Conservation (phyloP, 2,888 invertebrate genomes). For the Cantharis rufa region DNA sequence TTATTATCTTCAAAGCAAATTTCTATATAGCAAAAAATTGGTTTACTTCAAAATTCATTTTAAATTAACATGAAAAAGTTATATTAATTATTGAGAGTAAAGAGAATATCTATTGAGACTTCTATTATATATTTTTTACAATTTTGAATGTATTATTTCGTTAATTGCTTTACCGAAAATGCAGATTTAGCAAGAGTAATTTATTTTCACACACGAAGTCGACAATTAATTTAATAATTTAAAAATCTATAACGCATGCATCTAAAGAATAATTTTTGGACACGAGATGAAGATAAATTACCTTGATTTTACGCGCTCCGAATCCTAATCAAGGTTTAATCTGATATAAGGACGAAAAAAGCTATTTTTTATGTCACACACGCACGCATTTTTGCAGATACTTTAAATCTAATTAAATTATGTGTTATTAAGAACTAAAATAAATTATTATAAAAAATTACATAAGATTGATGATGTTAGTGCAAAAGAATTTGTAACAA, state of each 20-base stretch:
- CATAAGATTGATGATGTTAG: neutral
- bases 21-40: neutral
- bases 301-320: slow-evolving; percentile 6
- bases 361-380: slow-evolving; percentile 4
- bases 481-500: neutral
- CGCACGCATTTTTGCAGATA: neutral
- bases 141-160: neutral
- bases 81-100: neutral
- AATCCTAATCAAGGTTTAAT: slow-evolving; percentile 12
- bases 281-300: slow-evolving; percentile 15
- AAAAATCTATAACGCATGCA: slow-evolving; percentile 8
- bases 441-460: neutral
- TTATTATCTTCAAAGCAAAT: neutral
- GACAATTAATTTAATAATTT: slow-evolving; percentile 5
- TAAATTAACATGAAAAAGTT: no score
- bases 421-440: neutral
- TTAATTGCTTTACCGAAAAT: neutral
- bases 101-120: neutral
- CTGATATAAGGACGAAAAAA: neutral
- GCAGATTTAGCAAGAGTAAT: neutral
- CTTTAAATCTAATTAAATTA: slow-evolving; percentile 1
- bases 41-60: no score
- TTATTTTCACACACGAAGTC: neutral
- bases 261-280: slow-evolving; percentile 6
- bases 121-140: no score